phyloP scores from a whole-genome alignment of 92 coral and sea anemone genomes.

The Montipora capitata region DNA sequence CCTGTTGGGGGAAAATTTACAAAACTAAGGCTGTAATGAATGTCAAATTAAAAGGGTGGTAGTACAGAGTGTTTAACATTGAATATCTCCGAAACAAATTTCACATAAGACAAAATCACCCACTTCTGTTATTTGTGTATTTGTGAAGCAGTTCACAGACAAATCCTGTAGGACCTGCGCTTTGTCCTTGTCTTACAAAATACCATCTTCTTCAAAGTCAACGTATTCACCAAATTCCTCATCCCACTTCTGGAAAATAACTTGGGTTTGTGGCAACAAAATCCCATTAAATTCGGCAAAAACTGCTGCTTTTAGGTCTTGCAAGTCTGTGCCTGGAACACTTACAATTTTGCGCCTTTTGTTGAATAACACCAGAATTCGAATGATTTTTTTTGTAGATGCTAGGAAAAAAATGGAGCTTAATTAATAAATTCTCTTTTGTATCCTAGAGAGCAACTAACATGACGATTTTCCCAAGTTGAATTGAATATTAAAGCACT shows the following conservation, averaged over 20 bases:
- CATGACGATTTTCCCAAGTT: no score
- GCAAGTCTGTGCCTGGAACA: not conserved
- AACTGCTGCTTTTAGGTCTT: constrained; percentile 6
- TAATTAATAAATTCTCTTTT: no score
- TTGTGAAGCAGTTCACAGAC: not conserved
- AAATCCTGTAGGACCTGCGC: constrained; percentile 19
- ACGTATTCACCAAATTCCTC: constrained; percentile 8
- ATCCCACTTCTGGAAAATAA: constrained; percentile 19
- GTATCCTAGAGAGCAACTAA: no score
- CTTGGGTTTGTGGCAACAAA: constrained; percentile 4
- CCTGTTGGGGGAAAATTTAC: no score
- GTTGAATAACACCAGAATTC: constrained; percentile 3
- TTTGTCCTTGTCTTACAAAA: constrained; percentile 13
- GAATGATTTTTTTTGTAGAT: not conserved
- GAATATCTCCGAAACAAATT: no score
- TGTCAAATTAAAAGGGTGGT: no score
- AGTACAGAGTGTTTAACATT: no score
- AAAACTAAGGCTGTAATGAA: no score
- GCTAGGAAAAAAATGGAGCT: no score
- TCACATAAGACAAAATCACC: not conserved
- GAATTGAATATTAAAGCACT: no score
- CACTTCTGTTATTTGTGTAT: constrained; percentile 13
- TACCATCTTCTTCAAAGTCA: constrained; percentile 8
- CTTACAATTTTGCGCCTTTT: constrained; percentile 8
- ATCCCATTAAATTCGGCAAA: constrained; percentile 11